Conservation (phyloP, 2,113 vertebrate species). For the Cariama cristata region DNA sequence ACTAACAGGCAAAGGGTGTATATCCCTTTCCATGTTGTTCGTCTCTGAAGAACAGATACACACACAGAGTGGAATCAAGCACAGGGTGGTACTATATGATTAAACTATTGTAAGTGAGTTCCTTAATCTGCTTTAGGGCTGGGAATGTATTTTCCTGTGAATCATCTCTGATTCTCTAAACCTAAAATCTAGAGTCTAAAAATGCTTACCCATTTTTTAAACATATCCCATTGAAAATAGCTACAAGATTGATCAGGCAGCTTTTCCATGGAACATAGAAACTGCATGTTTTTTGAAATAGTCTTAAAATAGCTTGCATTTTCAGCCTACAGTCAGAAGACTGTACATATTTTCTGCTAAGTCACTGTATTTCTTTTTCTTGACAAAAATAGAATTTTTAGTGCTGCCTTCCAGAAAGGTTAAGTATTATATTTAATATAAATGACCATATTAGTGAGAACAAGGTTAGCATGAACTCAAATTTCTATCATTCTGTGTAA, state of each 20-base stretch:
- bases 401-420: background rate
- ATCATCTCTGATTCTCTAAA: conserved; percentile 54
- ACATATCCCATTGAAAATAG: conserved; percentile 5
- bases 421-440: conserved; percentile 2
- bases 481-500: background rate
- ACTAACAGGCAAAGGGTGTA: background rate
- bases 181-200: background rate
- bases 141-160: background rate
- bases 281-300: background rate
- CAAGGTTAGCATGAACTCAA: background rate
- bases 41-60: background rate
- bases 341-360: background rate
- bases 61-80: background rate
- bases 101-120: conserved; percentile 24
- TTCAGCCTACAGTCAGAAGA: background rate
- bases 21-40: background rate
- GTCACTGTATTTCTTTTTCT: background rate
- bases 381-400: background rate
- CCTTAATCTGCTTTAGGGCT: background rate
- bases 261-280: conserved; percentile 16
- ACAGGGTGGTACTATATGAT: background rate
- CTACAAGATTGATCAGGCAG: background rate
- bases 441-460: background rate
- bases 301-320: conserved; percentile 9
- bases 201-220: conserved; percentile 10